A percentile compares a stretch with the other conserved stretches of the same genome.
These are phyloP conservation scores for Quadriops clusia DNA, from an alignment of 2,888 invertebrate species.

Conservation along the genomic window DNA sequence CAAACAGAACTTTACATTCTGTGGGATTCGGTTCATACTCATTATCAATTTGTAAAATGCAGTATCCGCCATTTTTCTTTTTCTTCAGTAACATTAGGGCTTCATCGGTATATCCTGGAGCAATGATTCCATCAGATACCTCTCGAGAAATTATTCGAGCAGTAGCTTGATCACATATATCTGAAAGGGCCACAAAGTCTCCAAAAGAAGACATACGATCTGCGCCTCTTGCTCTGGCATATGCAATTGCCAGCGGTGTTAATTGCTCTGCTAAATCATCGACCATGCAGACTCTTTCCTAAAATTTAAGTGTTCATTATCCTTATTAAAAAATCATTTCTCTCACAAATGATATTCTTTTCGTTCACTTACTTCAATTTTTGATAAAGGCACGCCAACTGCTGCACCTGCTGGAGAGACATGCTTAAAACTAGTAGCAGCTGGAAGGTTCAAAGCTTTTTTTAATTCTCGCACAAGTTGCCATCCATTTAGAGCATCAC, in stretches of 20 bases:
- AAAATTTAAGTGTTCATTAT: conserved; percentile 9
- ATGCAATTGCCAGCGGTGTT: conserved; percentile 78
- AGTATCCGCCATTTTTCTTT: conserved; percentile 90
- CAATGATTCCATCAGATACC: conserved; percentile 97
- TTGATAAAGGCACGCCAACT: conserved; percentile 67
- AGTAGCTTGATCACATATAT: conserved; percentile 78
- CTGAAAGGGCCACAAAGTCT: conserved; percentile 91
- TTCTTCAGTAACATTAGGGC: conserved; percentile 80
- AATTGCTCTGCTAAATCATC: conserved; percentile 64
- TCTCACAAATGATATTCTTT: too few relatives aligned
- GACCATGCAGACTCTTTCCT: conserved; percentile 89
- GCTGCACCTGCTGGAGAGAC: conserved; percentile 97
- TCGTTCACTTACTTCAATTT: conserved; percentile 52
- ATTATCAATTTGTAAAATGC: conserved; percentile 85
- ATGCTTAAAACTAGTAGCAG: conserved; percentile 95
- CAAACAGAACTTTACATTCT: conserved; percentile 77
- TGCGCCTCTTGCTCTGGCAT: conserved; percentile 92
- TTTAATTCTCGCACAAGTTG: conserved; percentile 87
- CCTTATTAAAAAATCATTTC: too few relatives aligned
- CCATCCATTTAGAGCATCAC: conserved; percentile 96
- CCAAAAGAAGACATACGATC: conserved; percentile 99
- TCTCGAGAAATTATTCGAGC: conserved; percentile 86
- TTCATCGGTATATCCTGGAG: conserved; percentile 76
- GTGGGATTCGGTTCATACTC: conserved; percentile 66
- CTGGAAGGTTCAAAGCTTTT: conserved; percentile 66